Percentiles rank a stretch among this genome's conserved stretches.
Evolutionary conservation across 2,113 vertebrate species (phyloP).

Genomic region (Oncorhynchus gorbuscha): DNA sequence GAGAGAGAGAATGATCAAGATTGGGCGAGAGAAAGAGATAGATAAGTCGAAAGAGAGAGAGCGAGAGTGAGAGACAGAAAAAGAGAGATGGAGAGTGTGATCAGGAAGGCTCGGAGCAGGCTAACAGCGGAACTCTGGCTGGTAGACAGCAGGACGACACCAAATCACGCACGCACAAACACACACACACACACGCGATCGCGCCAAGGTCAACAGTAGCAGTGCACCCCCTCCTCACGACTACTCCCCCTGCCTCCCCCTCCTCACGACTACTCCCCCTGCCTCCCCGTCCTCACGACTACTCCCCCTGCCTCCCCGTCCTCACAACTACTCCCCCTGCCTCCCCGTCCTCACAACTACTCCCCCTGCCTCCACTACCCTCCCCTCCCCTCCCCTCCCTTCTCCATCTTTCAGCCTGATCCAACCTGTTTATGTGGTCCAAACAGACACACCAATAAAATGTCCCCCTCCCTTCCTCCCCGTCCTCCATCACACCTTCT

Average conservation of each 20-base stretch:
- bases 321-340: neutral
- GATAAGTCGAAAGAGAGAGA: neutral
- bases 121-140: too few species aligned
- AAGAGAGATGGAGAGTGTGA: neutral
- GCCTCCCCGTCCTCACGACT: too few species aligned
- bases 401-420: constrained; percentile 11
- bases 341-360: neutral
- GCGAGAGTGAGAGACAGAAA: neutral
- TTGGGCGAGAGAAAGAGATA: neutral
- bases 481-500: neutral
- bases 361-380: neutral
- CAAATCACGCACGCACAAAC: too few species aligned
- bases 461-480: constrained; percentile 10
- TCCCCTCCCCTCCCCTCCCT: too few species aligned
- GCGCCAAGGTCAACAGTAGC: constrained; percentile 56
- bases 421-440: constrained; percentile 10
- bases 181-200: too few species aligned
- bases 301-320: neutral
- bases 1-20: neutral
- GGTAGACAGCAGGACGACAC: too few species aligned
- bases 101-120: neutral
- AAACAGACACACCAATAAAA: constrained; percentile 17
- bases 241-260: too few species aligned
- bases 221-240: constrained; percentile 17
- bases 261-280: constrained; percentile 15